Evolutionary conservation across 1,140 invertebrate species (phyloP).

Genomic region (Idris sp.): DNA sequence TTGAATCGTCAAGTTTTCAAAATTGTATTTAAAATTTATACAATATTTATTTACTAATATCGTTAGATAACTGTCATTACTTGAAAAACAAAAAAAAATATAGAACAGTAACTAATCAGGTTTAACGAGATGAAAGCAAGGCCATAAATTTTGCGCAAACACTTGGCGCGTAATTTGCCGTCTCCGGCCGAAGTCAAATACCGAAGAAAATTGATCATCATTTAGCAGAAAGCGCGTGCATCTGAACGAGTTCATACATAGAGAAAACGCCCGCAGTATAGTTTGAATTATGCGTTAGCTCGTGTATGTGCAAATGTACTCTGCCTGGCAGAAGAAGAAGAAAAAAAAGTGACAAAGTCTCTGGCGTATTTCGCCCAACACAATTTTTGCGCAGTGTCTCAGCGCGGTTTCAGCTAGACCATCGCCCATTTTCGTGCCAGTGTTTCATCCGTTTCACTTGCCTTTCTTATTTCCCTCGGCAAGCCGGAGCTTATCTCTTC

Average conservation of each 20-base stretch:
- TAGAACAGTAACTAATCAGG: too few relatives aligned
- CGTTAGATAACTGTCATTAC: too few relatives aligned
- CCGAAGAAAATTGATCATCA: conserved; percentile 60
- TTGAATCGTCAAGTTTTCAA: too few relatives aligned
- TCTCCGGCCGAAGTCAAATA: conserved; percentile 39
- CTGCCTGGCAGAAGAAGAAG: too few relatives aligned
- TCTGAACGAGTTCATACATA: conserved; percentile 61
- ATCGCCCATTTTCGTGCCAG: conserved; percentile 63
- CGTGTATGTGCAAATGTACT: conserved; percentile 68
- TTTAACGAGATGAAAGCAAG: conserved; percentile 12
- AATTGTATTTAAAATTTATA: too few relatives aligned
- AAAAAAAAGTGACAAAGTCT: conserved; percentile 73
- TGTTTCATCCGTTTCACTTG: conserved; percentile 48
- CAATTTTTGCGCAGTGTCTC: conserved; percentile 68
- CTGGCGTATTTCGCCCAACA: conserved; percentile 71
- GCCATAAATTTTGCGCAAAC: conserved; percentile 25
- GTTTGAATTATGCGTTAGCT: conserved; percentile 59
- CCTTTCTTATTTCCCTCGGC: conserved; percentile 37
- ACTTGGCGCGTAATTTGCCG: conserved; percentile 26
- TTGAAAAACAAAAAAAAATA: too few relatives aligned
- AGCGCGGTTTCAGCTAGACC: conserved; percentile 71
- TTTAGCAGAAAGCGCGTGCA: conserved; percentile 43
- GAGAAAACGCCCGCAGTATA: conserved; percentile 38
- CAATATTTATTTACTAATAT: too few relatives aligned
- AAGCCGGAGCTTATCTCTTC: conserved; percentile 48